Evolutionary conservation across 2,888 invertebrate species (phyloP).

Genomic region (Drosophila borborema): DNA sequence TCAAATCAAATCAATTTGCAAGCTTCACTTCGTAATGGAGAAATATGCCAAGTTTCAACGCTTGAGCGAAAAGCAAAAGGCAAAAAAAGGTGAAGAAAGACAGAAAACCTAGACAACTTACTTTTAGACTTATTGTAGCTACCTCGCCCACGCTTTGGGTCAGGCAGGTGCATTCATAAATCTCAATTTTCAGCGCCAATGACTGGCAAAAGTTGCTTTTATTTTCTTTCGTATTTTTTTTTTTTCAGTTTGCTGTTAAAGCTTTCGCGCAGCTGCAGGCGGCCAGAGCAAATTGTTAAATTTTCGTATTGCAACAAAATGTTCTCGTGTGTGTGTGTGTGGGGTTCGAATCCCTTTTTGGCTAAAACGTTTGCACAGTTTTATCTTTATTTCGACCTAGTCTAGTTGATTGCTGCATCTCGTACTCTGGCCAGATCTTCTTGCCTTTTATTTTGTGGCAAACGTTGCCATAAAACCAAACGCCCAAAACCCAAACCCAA

Average conservation of each 20-base stretch:
- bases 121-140: background rate
- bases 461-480: slow-evolving; percentile 72
- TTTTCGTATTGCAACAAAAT: slow-evolving; percentile 34
- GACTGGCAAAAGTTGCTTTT: slow-evolving; percentile 67
- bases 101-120: slow-evolving; percentile 43
- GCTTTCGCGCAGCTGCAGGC: slow-evolving; percentile 45
- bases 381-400: slow-evolving; percentile 80
- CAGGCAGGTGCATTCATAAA: slow-evolving; percentile 71
- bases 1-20: slow-evolving; percentile 79
- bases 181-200: slow-evolving; percentile 75
- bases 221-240: slow-evolving; percentile 22
- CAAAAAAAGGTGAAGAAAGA: background rate
- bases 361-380: slow-evolving; percentile 65
- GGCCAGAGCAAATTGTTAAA: slow-evolving; percentile 42
- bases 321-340: slow-evolving; percentile 1
- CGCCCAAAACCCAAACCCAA: background rate
- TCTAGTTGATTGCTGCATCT: slow-evolving; percentile 72
- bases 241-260: slow-evolving; percentile 37
- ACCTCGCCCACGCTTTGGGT: background rate
- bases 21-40: slow-evolving; percentile 71
- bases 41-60: slow-evolving; percentile 74
- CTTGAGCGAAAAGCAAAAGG: slow-evolving; percentile 41
- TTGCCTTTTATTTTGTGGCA: slow-evolving; percentile 76
- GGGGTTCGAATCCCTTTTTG: slow-evolving; percentile 2
- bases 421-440: slow-evolving; percentile 63